Evolutionary conservation across 2,888 invertebrate species (phyloP).

Genomic region (Dinocampus coccinellae): DNA sequence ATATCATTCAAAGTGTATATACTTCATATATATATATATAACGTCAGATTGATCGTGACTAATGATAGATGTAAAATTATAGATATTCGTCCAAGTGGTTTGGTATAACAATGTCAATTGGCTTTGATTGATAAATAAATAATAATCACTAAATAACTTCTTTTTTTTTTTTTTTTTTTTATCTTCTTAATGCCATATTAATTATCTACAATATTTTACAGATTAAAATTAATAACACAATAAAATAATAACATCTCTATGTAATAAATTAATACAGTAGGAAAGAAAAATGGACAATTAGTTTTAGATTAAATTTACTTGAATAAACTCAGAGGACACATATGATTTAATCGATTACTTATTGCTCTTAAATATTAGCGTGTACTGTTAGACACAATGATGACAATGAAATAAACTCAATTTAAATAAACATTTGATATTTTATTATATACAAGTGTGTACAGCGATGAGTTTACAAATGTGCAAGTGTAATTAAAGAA

Average conservation of each 20-base stretch:
- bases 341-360: background rate
- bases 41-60: no score
- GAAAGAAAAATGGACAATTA: no score
- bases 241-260: no score
- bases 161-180: no score
- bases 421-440: slow-evolving; percentile 14
- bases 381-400: background rate
- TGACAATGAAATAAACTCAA: slow-evolving; percentile 8
- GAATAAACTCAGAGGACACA: background rate
- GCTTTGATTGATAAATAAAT: background rate
- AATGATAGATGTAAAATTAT: background rate
- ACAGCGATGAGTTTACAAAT: no score
- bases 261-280: no score
- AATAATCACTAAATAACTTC: background rate
- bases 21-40: no score
- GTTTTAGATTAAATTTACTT: no score
- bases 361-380: background rate
- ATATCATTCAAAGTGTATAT: background rate
- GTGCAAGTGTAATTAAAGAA: no score
- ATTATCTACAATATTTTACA: no score
- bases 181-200: no score
- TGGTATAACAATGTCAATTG: background rate
- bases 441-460: slow-evolving; percentile 1
- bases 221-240: no score
- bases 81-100: slow-evolving; percentile 5